Percentiles rank a stretch among this genome's conserved stretches.
Conservation (phyloP, 1,140 invertebrate genomes). For the Neodiprion pinetum region DNA sequence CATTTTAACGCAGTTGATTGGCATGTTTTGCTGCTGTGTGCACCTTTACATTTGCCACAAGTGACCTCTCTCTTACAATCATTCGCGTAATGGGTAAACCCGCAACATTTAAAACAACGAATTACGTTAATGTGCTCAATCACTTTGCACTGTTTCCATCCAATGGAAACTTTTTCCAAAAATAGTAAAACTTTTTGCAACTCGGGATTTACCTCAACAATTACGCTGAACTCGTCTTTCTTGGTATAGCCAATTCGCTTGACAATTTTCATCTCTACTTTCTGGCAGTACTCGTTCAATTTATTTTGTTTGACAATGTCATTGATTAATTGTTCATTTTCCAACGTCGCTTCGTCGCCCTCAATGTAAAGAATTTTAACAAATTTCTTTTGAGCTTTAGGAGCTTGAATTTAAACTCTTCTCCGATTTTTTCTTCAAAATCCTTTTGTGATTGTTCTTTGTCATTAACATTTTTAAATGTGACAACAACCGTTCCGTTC, state of each 20-base stretch:
- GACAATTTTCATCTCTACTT: constrained; percentile 19
- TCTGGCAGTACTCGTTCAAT: constrained; percentile 11
- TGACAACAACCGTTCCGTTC: not conserved
- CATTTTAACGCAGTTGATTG: constrained; percentile 17
- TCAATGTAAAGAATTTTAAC: constrained; percentile 19
- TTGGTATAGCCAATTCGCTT: constrained; percentile 11
- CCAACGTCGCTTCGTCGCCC: constrained; percentile 9
- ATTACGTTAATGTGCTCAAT: constrained; percentile 15
- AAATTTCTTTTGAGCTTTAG: constrained; percentile 20
- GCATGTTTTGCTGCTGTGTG: constrained; percentile 18
- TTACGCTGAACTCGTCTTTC: constrained; percentile 17
- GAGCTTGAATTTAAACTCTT: constrained; percentile 14
- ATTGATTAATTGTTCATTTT: constrained; percentile 13
- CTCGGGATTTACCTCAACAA: constrained; percentile 20
- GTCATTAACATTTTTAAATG: constrained; percentile 8
- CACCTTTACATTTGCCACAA: constrained; percentile 17
- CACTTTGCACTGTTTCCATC: constrained; percentile 17
- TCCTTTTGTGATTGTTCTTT: not conserved
- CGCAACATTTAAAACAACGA: constrained; percentile 18
- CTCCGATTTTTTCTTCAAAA: constrained; percentile 12
- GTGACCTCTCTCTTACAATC: constrained; percentile 16
- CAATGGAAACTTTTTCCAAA: constrained; percentile 15
- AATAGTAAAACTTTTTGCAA: constrained; percentile 14
- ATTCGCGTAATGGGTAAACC: constrained; percentile 16
- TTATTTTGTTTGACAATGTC: constrained; percentile 18